Base-by-base conservation (phyloP, 2,888 invertebrate species). In the Thecophora atra region DNA sequence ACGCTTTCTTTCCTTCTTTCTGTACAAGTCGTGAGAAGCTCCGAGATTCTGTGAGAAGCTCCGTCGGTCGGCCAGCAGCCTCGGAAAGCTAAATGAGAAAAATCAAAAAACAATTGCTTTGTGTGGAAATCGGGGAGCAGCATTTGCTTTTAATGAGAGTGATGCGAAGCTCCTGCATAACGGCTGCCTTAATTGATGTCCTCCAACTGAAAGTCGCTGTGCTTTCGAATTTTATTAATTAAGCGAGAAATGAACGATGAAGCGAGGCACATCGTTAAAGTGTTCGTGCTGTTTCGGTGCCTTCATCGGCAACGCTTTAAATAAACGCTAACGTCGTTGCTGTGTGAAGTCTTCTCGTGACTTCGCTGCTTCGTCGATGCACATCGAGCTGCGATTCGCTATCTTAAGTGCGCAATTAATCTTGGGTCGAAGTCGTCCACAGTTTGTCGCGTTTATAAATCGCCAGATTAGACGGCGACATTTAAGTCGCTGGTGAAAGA, bases 191-290 rank as follows among this genome's bases (percentile, higher is more conserved):
- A 70, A 70, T 70, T 70, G 63, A 70, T 70, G 63, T 54, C 56
- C 54, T 52, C 52, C 47, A 54, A 64, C 19, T 63, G 30, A 70
- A 62, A 63, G 30, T 70, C 21, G 54, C 44, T 54, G n/a, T n/a
- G 44, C 26, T 70, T 42, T 28, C 54, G 64, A 70, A 70, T 70
- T 64, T 70, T 63, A 70, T 70, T 70, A 70, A 70, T 70, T 70
- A 51, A 70, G 63, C 60, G 51, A 52, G 63, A 30, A 70, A 52
- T 63, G 51, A 52, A 24, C 58, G 42, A 56, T 24, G 24, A n/a
- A n/a, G 44, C 19, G 24, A 60, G 44, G 68, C 68, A 69, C 47
- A 69, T 60, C 37, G 62, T 60, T 51, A 69, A 69, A 69, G 47
- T 60, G 58, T 24, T 1, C 58, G 58, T 58, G 5, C 26, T 58